Base-by-base conservation (phyloP, 2,113 vertebrate genomes). In the Protobothrops flavoviridis region DNA sequence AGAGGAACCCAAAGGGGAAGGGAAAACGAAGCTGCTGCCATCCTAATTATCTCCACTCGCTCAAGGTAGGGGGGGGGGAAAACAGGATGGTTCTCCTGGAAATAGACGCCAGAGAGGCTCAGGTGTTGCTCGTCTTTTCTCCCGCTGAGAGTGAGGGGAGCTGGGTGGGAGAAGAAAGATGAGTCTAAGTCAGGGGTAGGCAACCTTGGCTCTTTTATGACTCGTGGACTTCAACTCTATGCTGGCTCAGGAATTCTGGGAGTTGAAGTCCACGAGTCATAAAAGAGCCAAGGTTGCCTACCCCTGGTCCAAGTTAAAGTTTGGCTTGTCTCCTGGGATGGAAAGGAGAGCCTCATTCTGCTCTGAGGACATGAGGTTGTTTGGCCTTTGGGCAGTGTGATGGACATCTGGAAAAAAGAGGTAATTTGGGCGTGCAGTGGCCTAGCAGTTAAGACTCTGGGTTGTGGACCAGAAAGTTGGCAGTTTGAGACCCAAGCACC, bases 351-450 rank as follows among this genome's bases (percentile, higher is more conserved):
- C 57, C 89, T 96, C 0, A 0, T 91, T 91, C 24, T 29, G 59
- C 52, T 59, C 24, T 93, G 96, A 92, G 95, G 93, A 88, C 81
- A 64, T 20, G 74, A 94, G 95, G 95, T 0, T 85, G 91, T 96
- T 93, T 89, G 92, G 90, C 61, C 94, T 94, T 95, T 88, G 81
- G 87, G 39, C 21, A 39, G 69, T 59, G 53, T 0, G 1, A 92
- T 89, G 91, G 90, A 56, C 0, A 0, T 45, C 26, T 56, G 85
- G 5, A 85, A 45, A 61, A 26, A 85, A 39, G 13, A 86, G 61
- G 93, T 85, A 43, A 94, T 92, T 81, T 55, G 29, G 48, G 91
- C 59, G 61, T 17, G 13, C 13, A 15, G 0, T n/a, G n/a, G n/a
- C n/a, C n/a, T n/a, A n/a, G n/a, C n/a, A n/a, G n/a, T n/a, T n/a